Conservation (phyloP, 1,140 invertebrate species). For the Bombus vancouverensis region DNA sequence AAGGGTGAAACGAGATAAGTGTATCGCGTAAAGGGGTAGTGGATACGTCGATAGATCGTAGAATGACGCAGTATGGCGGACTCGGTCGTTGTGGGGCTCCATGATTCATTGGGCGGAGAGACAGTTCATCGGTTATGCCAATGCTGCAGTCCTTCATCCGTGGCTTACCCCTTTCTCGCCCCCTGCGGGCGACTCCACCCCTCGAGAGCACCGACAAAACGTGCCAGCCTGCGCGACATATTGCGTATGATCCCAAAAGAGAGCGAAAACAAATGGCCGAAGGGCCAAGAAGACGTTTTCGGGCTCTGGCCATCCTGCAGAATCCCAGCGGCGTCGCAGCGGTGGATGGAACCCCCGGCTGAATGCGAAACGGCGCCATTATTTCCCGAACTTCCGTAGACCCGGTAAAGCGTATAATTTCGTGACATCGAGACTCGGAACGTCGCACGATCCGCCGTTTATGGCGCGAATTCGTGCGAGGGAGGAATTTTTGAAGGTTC, state of each 20-base stretch:
- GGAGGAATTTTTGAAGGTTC: constrained; percentile 13
- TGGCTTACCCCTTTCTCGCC: constrained; percentile 55
- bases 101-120: constrained; percentile 69
- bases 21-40: constrained; percentile 1
- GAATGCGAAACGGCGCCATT: constrained; percentile 39
- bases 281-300: constrained; percentile 54
- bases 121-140: constrained; percentile 71
- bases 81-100: constrained; percentile 34
- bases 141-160: constrained; percentile 60
- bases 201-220: constrained; percentile 55
- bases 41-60: constrained; percentile 29
- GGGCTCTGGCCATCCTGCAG: not conserved
- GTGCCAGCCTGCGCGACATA: constrained; percentile 61
- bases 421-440: not conserved
- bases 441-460: not conserved
- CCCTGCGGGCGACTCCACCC: constrained; percentile 14
- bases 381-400: constrained; percentile 1
- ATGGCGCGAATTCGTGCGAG: not conserved
- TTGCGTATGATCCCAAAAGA: constrained; percentile 65
- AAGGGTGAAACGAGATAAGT: not conserved
- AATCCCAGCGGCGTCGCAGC: too few relatives aligned
- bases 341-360: not conserved
- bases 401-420: constrained; percentile 28
- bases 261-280: constrained; percentile 57
- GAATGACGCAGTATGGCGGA: constrained; percentile 30